phyloP scores from a whole-genome alignment of 2,797 vertebrate genomes.

The Sebastolobus alascanus region DNA sequence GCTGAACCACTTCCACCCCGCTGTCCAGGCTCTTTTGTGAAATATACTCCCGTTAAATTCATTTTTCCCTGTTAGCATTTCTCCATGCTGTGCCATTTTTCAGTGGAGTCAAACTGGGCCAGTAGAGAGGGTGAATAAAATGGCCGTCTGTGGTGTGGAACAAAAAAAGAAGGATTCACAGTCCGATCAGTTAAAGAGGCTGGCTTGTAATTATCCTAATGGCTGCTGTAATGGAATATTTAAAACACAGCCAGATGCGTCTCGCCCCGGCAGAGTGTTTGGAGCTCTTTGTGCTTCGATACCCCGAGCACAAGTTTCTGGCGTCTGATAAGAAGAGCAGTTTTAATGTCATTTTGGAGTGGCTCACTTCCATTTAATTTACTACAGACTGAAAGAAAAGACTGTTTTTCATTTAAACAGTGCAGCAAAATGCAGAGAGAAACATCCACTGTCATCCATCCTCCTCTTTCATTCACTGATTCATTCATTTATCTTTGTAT shows the following conservation, averaged over 20 bases:
- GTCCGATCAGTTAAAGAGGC: slow-evolving; percentile 29
- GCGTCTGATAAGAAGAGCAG: slow-evolving; percentile 5
- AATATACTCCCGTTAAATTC: background rate
- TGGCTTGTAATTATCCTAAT: slow-evolving; percentile 57
- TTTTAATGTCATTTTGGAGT: background rate
- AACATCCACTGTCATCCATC: no score
- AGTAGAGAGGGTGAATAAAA: background rate
- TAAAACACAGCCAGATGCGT: slow-evolving; percentile 34
- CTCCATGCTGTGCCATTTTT: background rate
- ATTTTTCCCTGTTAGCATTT: slow-evolving; percentile 4
- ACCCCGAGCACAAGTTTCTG: slow-evolving; percentile 8
- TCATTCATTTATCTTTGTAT: background rate
- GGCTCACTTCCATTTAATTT: background rate
- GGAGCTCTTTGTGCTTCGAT: slow-evolving; percentile 29
- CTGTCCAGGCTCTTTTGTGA: background rate
- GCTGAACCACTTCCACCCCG: slow-evolving; percentile 5
- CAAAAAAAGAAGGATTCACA: background rate
- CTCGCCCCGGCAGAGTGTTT: background rate
- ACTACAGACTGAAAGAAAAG: background rate
- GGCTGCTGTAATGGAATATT: slow-evolving; percentile 57
- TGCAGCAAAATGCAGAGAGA: background rate
- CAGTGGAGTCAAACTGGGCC: background rate
- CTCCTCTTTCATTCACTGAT: background rate
- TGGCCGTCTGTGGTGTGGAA: slow-evolving; percentile 1
- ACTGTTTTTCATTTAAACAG: background rate